Evolutionary conservation across 2,888 invertebrate species (phyloP), one percentile per base, ranked within the genome.

Genomic region (Drosophila affinis): DNA sequence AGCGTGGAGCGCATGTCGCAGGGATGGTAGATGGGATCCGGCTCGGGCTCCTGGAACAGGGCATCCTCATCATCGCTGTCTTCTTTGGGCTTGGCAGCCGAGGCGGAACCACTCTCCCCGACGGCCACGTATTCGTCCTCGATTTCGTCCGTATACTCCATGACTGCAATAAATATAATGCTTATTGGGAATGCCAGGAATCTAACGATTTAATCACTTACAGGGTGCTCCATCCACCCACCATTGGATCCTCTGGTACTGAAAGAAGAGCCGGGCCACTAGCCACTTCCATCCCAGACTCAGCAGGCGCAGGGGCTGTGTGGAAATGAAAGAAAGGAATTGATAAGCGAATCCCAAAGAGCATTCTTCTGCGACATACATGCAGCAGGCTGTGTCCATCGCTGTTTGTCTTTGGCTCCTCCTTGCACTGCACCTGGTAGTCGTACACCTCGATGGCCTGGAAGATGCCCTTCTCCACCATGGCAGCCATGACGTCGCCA

Each of bases 361-460:
- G 12, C 9, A 27, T 7, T 14, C 12, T 3, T 1, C 24, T 17
- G 21, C 3, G 10, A 76, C 87, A 89, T 78, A 92, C 92, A 72
- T 91, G 89, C 21, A 90, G 55, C 1, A 91, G 55, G 4, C 74
- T 72, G 56, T 81, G 81, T 27, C 77, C 91, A 77, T 91, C 90
- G 80, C 91, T 93, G 21, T 79, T 81, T 4, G 80, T 76, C 27
- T 84, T 87, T 24, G 91, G 91, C 3, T 91, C 90, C 59, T 93
- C 93, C 60, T 93, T 92, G 87, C 98, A 98, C 39, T 96, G 93
- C 1, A 95, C 97, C 91, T 98, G 98, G 89, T 96, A 97, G 91
- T 98, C 97, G 86, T 95, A 97, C 55, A 98, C 94, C 34, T 95
- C 94, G 0, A 97, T 94, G 74, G 94, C 94, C 65, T 95, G 94